Percentiles rank a stretch among this genome's conserved stretches.
Evolutionary conservation across 2,888 invertebrate genomes (phyloP).

Genomic region (Dryocosmus kuriphilus): DNA sequence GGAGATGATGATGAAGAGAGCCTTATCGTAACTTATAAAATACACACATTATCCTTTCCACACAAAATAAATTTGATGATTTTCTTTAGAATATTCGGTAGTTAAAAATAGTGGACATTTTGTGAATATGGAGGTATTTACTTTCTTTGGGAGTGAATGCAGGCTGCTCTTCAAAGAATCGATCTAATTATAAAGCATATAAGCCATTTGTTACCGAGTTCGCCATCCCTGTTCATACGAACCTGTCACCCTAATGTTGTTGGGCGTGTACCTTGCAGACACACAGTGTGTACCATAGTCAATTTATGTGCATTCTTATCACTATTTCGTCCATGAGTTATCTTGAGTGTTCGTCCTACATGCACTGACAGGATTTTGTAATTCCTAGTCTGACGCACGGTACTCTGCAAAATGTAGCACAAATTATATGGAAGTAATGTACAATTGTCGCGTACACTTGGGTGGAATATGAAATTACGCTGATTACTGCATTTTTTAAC

Average conservation of each 20-base stretch:
- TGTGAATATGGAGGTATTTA: background rate
- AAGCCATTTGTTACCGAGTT: conserved; percentile 20
- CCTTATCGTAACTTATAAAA: background rate
- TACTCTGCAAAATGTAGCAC: background rate
- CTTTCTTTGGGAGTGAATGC: background rate
- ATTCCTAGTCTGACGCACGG: background rate
- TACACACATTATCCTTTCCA: background rate
- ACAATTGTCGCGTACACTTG: background rate
- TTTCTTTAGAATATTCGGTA: background rate
- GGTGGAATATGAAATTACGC: background rate
- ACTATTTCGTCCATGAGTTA: background rate
- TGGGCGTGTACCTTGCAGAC: conserved; percentile 10
- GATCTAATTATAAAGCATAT: background rate
- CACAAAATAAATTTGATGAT: background rate
- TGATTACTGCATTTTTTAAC: background rate
- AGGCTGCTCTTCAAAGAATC: background rate
- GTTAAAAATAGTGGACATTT: background rate
- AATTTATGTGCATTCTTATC: conserved; percentile 26
- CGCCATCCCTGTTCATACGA: background rate
- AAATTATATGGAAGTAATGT: background rate
- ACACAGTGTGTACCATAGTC: background rate
- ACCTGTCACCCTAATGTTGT: conserved; percentile 30
- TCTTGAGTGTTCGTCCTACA: background rate
- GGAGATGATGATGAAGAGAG: background rate
- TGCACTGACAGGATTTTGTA: background rate